Percentiles rank a stretch among this genome's conserved stretches.
Evolutionary conservation across 1,140 invertebrate species (phyloP).

Genomic region (Ceratina australensis): DNA sequence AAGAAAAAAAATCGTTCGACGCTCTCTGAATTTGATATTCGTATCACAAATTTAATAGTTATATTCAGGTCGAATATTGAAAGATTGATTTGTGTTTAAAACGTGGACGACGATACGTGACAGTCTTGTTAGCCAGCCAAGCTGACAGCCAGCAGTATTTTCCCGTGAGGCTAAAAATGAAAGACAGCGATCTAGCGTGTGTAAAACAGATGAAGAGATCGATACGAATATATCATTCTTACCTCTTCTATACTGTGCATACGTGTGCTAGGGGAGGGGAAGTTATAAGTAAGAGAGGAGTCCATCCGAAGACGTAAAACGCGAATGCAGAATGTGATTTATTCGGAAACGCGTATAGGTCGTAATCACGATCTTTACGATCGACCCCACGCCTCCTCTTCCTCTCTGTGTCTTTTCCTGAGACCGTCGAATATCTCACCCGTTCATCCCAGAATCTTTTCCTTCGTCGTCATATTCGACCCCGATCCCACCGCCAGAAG

Average conservation of each 20-base stretch:
- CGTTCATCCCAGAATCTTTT: constrained; percentile 19
- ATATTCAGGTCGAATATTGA: neutral
- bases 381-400: neutral
- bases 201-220: neutral
- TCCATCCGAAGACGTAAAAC: constrained; percentile 14
- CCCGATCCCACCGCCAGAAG: constrained; percentile 56
- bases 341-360: constrained; percentile 13
- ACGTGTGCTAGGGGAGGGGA: constrained; percentile 44
- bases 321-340: constrained; percentile 21
- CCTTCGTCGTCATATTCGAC: constrained; percentile 52
- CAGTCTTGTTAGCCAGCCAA: constrained; percentile 59
- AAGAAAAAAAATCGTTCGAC: no score
- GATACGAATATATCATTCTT: constrained; percentile 52
- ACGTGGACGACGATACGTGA: constrained; percentile 14
- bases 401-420: constrained; percentile 28
- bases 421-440: neutral
- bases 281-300: constrained; percentile 20
- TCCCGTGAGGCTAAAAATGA: constrained; percentile 5
- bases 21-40: no score
- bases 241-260: constrained; percentile 43
- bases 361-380: constrained; percentile 36
- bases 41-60: no score
- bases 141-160: neutral
- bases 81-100: no score
- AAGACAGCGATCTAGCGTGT: constrained; percentile 17